These are phyloP conservation scores for Leptothorax acervorum DNA, from an alignment of 2,888 invertebrate genomes.

Conservation along the genomic window DNA sequence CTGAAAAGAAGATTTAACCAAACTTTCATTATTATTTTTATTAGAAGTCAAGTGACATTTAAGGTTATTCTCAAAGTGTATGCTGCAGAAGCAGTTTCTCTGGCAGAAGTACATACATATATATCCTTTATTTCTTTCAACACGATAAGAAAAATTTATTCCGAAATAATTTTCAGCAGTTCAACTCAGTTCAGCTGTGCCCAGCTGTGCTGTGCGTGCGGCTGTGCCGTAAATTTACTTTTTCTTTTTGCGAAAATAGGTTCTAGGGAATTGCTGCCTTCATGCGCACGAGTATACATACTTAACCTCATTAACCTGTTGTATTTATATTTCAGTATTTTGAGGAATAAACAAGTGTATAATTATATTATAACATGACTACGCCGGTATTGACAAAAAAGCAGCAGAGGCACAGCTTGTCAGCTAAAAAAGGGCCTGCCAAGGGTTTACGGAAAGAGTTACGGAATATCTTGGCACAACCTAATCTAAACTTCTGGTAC, in stretches of 20 bases:
- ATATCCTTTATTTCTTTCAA: background rate
- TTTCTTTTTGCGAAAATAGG: background rate
- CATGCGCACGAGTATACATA: no score
- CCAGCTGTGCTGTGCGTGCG: background rate
- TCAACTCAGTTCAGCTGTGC: no score
- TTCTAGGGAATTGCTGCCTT: no score
- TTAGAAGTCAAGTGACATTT: background rate
- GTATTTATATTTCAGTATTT: no score
- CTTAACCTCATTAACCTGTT: no score
- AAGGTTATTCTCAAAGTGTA: background rate
- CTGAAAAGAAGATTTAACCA: background rate
- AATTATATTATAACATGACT: conserved; percentile 52
- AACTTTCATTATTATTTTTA: background rate
- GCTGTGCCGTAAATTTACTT: background rate
- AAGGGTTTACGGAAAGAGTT: conserved; percentile 81
- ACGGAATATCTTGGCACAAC: conserved; percentile 79
- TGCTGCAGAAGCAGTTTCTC: no score
- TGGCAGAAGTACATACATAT: no score
- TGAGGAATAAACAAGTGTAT: background rate
- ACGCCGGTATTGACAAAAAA: conserved; percentile 75
- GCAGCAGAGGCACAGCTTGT: conserved; percentile 76
- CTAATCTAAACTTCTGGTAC: conserved; percentile 78
- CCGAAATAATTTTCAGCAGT: background rate
- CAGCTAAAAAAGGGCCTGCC: conserved; percentile 76
- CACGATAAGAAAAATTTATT: background rate